Base-by-base conservation (phyloP, 1,140 invertebrate genomes). In the Pseudomyrmex concolor region DNA sequence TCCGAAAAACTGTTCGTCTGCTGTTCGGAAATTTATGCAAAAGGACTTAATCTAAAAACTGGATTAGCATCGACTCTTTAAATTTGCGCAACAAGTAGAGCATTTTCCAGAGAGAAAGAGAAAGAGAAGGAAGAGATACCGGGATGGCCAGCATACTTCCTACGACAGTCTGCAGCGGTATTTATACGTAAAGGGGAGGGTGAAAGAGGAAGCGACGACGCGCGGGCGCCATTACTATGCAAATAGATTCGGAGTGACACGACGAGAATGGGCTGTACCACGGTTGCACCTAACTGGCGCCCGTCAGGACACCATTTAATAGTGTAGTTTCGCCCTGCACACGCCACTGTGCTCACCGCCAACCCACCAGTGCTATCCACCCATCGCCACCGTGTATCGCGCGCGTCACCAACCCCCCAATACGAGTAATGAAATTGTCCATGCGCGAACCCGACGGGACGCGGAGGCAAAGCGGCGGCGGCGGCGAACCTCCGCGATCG, bases 361-460 rank as follows among this genome's bases (percentile, higher is more conserved):
- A 78, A 25, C 57, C 43, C 34, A 59, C 66, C 43, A 60, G 70
- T 66, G 70, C 62, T 62, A 60, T 78, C 82, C 86, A 86, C 88
- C 83, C 13, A 34, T 0, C 34, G 34, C 34, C 34, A 7, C 34
- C 34, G 34, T 34, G 34, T 34, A 34, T 34, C 34, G 34, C 34
- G 34, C 34, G 34, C 34, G 34, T 34, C 34, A 34, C 34, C 34
- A 76, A 59, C 81, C 80, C 86, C 87, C 88, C 83, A 90, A 92
- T 92, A 92, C 91, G 85, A 90, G 91, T 92, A 93, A 93, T 93
- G 92, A 93, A 93, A 93, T 92, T 92, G 92, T 93, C 90, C 92
- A 89, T 90, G 91, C 91, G 89, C 89, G 88, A 85, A 76, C 74
- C 74, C 22, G 13, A 51, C 50, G 50, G 50, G 50, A 10, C 2